These are phyloP conservation scores for Xenopus laevis DNA, from an alignment of 2,113 vertebrate genomes.

Conservation along the genomic window DNA sequence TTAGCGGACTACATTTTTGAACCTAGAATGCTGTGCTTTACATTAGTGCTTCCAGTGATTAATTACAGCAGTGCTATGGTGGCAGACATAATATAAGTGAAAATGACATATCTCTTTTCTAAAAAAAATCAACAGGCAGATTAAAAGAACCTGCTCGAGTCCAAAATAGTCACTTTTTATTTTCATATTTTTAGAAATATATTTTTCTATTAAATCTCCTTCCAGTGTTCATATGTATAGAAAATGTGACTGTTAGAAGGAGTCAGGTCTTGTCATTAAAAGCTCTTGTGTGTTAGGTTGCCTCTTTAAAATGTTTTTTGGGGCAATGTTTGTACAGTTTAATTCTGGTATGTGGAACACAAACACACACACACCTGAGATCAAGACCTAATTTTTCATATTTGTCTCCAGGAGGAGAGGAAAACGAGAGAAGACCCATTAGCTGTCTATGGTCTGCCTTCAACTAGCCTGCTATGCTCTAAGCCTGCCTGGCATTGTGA, in stretches of 20 bases:
- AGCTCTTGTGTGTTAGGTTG: too few species aligned
- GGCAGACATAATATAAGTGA: not conserved
- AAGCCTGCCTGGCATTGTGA: constrained; percentile 67
- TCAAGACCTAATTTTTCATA: too few species aligned
- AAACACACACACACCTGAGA: too few species aligned
- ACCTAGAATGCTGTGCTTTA: not conserved
- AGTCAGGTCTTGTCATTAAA: too few species aligned
- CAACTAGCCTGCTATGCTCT: constrained; percentile 82
- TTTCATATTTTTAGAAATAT: too few species aligned
- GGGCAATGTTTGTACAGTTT: too few species aligned
- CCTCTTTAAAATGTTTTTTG: too few species aligned
- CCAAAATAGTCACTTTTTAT: not conserved
- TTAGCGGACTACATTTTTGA: not conserved
- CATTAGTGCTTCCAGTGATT: not conserved
- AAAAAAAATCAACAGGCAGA: not conserved
- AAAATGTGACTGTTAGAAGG: too few species aligned
- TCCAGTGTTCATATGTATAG: too few species aligned
- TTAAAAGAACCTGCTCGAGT: not conserved
- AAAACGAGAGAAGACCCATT: constrained; percentile 61
- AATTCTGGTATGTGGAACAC: too few species aligned
- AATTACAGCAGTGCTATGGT: not conserved
- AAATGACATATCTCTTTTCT: not conserved
- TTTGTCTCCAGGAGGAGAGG: too few species aligned
- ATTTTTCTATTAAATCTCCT: too few species aligned
- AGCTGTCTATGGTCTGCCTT: constrained; percentile 92